Evolutionary conservation across 2,888 invertebrate species (phyloP), one percentile per base, ranked within the genome.

Genomic region (Netelia virgata): DNA sequence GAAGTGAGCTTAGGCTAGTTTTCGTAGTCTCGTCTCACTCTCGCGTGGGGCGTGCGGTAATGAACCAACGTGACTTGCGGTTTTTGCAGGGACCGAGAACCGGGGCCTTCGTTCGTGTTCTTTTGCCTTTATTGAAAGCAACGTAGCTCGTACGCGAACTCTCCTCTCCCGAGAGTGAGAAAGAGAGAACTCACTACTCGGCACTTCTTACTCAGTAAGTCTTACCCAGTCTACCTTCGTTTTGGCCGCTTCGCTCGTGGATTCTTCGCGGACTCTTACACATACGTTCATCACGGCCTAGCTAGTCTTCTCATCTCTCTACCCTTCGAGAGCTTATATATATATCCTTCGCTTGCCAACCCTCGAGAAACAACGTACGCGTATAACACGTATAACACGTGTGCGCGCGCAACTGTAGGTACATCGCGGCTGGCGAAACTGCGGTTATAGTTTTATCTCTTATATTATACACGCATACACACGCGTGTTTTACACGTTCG

Each of bases 11-110:
- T 82, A 75, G 80, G 77, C 82, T 76, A 84, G 85, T 82, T 82
- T 76, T 80, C 83, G 81, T 36, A 90, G 89, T 91, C 89, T 91
- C 91, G 90, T 92, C 91, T 91, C 88, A 89, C 91, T 91, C 92
- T 91, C 91, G 90, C 91, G 90, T 91, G 90, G 91, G 92, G 90
- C 89, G 89, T 89, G 90, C 47, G 78, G 78, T 93, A 93, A 93
- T 93, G 92, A 92, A 93, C 90, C 91, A 90, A 92, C 92, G 92
- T 93, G 93, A 93, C 92, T 92, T 92, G 93, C 91, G 91, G 91
- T 92, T 93, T 93, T 91, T 69, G 75, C 80, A 50, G 47, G 59
- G 63, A n/a, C 63, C 53, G 63, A 64, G 63, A 43, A 16, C 53
- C 47, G 88, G 89, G 69, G 88, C n/a, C n/a, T n/a, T n/a, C n/a